Percentiles rank a stretch among this genome's conserved stretches.
phyloP scores from a whole-genome alignment of 1,140 invertebrate species.

The Rhyzopertha dominica region DNA sequence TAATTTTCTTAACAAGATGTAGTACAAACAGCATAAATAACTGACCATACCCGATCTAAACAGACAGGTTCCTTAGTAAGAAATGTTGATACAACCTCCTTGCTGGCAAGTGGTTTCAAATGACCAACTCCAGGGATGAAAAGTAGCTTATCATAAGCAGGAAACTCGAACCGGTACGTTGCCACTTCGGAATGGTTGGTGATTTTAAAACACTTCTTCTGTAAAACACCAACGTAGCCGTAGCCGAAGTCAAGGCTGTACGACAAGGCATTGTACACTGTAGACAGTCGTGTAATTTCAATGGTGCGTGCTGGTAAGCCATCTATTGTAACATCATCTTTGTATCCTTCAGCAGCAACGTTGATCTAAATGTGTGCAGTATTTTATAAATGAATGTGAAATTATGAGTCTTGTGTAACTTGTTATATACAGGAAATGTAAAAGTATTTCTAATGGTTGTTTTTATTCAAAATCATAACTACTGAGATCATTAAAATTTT shows the following conservation, averaged over 20 bases:
- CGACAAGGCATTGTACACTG: too few species aligned
- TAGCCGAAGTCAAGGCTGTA: constrained; percentile 32
- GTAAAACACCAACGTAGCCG: constrained; percentile 21
- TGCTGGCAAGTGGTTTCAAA: constrained; percentile 27
- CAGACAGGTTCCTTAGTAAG: constrained; percentile 21
- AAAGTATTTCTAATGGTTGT: too few species aligned
- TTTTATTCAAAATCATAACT: too few species aligned
- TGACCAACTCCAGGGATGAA: constrained; percentile 36
- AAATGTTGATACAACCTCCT: constrained; percentile 35
- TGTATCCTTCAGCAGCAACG: constrained; percentile 19
- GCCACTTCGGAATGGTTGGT: constrained; percentile 24
- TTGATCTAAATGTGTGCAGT: constrained; percentile 22
- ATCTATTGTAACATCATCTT: constrained; percentile 23
- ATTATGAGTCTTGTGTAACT: too few species aligned
- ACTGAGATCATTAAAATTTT: too few species aligned
- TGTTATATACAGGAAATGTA: too few species aligned
- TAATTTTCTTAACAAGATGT: too few species aligned
- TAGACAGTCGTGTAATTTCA: too few species aligned
- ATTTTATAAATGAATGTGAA: constrained; percentile 1
- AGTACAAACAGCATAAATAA: too few species aligned
- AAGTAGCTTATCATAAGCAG: constrained; percentile 17
- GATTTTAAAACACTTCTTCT: constrained; percentile 29
- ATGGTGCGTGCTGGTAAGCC: constrained; percentile 9
- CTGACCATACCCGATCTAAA: constrained; percentile 24
- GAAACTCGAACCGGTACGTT: constrained; percentile 34